Percentiles rank a stretch among this genome's conserved stretches.
phyloP scores from a whole-genome alignment of 2,113 vertebrate species.

The Saimiri boliviensis region DNA sequence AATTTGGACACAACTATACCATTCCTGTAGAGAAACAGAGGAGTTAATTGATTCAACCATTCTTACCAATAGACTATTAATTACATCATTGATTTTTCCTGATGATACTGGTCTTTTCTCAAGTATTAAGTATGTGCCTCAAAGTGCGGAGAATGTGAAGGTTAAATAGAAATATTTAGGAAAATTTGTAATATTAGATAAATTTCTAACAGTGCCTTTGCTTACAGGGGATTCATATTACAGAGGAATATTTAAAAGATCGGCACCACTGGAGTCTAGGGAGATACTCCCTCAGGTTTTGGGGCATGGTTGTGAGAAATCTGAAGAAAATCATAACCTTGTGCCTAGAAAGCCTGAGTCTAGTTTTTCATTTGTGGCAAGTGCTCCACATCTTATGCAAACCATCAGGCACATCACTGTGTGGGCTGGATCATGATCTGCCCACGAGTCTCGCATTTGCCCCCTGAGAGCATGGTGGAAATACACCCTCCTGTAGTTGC shows the following conservation, averaged over 20 bases:
- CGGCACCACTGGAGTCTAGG: neutral
- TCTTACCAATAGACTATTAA: neutral
- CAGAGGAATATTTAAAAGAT: neutral
- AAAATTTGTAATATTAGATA: neutral
- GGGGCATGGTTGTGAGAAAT: neutral
- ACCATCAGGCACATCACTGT: neutral
- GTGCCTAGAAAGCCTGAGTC: neutral
- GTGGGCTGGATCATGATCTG: neutral
- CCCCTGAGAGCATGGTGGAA: neutral
- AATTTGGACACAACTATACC: neutral
- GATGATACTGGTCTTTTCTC: neutral
- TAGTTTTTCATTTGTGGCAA: neutral
- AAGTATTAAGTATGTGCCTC: neutral
- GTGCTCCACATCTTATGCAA: neutral
- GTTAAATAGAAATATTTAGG: neutral
- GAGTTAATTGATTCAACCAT: neutral
- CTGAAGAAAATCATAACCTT: neutral
- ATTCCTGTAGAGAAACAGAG: neutral
- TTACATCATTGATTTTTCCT: neutral
- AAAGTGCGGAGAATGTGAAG: neutral
- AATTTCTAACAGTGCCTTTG: neutral
- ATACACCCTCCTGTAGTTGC: neutral
- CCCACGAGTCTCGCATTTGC: neutral
- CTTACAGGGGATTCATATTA: neutral
- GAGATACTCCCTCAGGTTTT: neutral